Base-by-base conservation (phyloP, 2,888 invertebrate genomes). In the Baccha elongata region DNA sequence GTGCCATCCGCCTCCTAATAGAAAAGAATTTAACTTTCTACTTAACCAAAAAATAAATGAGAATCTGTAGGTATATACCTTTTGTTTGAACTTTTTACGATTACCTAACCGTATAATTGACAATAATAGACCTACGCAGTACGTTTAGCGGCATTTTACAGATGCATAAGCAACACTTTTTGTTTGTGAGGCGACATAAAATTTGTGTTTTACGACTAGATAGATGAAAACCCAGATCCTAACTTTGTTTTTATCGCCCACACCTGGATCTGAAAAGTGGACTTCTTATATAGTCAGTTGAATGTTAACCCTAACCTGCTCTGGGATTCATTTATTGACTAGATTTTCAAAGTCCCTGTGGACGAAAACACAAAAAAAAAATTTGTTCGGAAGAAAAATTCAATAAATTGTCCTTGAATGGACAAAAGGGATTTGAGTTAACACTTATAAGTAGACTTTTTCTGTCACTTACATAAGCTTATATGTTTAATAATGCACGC, bases 21-120 rank as follows among this genome's bases (percentile, higher is more conserved):
- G 76, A 83, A 83, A 78, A 72, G 68, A 83, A 83, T 78, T 78
- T 83, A 78, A 78, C 76, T 81, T 81, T 81, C 44, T 76, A 81
- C 81, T 76, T 76, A 62, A 71, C 65, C 71, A 78, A 78, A 72
- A 60, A 60, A 62, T 67, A 72, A 78, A 62, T 62, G 62, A 72
- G 55, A 76, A 48, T 60, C 42, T 44, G 17, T 17, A 17, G 10
- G 29, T 8, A 11, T 46, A 69, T 53, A 62, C 40, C 62, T 78
- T 72, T 76, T 83, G 78, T 72, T 42, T 40, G 67, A 78, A 83
- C 21, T 68, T 78, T 76, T 83, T 72, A 78, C 71, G 72, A 62
- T 50, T 50, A 71, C 76, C 55, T 50, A 21, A 48, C 78, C 48
- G 71, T 83, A n/a, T n/a, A 76, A 76, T 67, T 78, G 83, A 55